Base-by-base conservation (phyloP, 2,113 vertebrate species). In the Pycnonotus jocosus region DNA sequence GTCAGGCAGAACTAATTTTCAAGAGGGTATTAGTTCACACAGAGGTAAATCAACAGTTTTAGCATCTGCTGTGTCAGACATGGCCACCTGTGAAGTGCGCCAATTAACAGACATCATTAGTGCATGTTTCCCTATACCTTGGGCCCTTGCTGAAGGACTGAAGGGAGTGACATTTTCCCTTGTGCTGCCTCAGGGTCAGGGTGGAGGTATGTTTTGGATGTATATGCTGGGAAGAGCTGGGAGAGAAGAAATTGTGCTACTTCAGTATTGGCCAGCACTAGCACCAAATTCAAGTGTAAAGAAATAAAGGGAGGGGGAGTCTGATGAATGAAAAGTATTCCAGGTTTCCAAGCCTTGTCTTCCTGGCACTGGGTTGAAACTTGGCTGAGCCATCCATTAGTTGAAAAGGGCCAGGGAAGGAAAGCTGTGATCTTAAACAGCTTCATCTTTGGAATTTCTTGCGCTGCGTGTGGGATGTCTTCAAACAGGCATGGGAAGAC, bases 401-500 rank as follows among this genome's bases (percentile, higher is more conserved):
- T 84, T 56, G 61, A 25, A 84, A 80, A 86, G 33, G 76, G 54
- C 78, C 84, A 76, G 89, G 71, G 61, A 38, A 62, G 58, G 60
- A 89, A 78, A 91, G 56, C 77, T 94, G 73, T 31, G 47, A 58
- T 83, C 48, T 51, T 57, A 27, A 81, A 69, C 45, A 74, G 25
- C 78, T 64, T 70, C 19, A 0, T 73, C 81, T 68, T 80, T 3
- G 5, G 40, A 15, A 31, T 51, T 66, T 19, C 71, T 88, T 81
- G 40, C 0, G 0, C 61, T 35, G 5, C 37, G 48, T 54, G 27
- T 76, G 69, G 35, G 35, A 25, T 7, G 18, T 81, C 73, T 74
- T 98, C 97, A 98, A 38, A 98, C 97, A 13, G 98, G 98, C 97
- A 98, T 95, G 35, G 98, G 98, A 48, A 98, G 98, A 45, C 98